phyloP scores from a whole-genome alignment of 2,113 vertebrate genomes.

The Sinocyclocheilus anshuiensis region DNA sequence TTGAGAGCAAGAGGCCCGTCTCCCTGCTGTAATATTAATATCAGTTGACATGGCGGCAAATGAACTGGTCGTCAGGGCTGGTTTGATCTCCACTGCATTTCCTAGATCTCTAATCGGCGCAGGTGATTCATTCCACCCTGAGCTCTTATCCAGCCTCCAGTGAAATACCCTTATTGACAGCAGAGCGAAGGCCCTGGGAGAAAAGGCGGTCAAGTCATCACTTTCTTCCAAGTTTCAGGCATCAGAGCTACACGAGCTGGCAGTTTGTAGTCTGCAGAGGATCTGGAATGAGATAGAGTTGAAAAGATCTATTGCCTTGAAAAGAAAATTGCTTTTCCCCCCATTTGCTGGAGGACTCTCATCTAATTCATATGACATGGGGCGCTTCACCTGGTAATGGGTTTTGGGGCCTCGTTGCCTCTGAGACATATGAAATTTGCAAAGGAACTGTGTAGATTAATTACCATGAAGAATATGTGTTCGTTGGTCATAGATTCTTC shows the following conservation, averaged over 20 bases:
- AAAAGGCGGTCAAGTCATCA: slow-evolving; percentile 60
- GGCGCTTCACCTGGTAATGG: slow-evolving; percentile 69
- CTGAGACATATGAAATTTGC: slow-evolving; percentile 63
- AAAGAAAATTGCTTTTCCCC: slow-evolving; percentile 76
- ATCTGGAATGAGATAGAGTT: slow-evolving; percentile 73
- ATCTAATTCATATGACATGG: slow-evolving; percentile 72
- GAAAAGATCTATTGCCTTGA: slow-evolving; percentile 76
- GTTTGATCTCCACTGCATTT: slow-evolving; percentile 53
- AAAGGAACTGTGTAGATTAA: slow-evolving; percentile 67
- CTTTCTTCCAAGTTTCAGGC: slow-evolving; percentile 59
- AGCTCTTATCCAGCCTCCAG: slow-evolving; percentile 47
- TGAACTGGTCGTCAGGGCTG: slow-evolving; percentile 50
- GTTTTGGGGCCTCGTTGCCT: slow-evolving; percentile 69
- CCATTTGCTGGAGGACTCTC: slow-evolving; percentile 74
- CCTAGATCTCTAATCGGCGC: slow-evolving; percentile 47
- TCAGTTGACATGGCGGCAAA: slow-evolving; percentile 58
- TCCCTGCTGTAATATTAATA: slow-evolving; percentile 48
- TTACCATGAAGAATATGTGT: slow-evolving; percentile 66
- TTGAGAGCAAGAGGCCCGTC: slow-evolving; percentile 35
- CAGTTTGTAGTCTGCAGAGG: slow-evolving; percentile 64
- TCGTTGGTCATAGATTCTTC: slow-evolving; percentile 42
- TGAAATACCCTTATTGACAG: slow-evolving; percentile 37
- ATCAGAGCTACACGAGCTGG: slow-evolving; percentile 58
- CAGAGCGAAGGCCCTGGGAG: background rate
- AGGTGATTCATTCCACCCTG: slow-evolving; percentile 53